phyloP scores from a whole-genome alignment of 2,113 vertebrate genomes.

The Garra rufa region DNA sequence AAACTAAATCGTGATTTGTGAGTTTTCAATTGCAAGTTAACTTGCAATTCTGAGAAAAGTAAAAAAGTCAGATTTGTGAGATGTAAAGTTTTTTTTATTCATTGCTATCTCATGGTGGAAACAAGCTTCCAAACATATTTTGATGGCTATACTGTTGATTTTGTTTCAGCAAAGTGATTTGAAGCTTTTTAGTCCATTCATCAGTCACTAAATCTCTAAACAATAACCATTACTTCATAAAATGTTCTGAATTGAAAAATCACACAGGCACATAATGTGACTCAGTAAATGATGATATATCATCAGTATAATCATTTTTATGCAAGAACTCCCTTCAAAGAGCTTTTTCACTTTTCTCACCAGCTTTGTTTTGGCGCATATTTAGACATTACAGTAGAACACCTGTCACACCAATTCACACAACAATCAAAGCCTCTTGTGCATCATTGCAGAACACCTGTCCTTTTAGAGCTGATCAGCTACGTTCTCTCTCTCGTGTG shows the following conservation, averaged over 20 bases:
- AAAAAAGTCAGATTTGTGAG: too few species aligned
- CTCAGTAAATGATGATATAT: not conserved
- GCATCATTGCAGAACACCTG: constrained; percentile 17
- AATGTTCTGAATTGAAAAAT: not conserved
- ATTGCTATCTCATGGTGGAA: too few species aligned
- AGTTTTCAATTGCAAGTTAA: too few species aligned
- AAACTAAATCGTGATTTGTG: too few species aligned
- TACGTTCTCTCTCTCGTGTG: not conserved
- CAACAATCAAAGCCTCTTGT: not conserved
- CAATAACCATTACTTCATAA: not conserved
- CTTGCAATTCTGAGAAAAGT: too few species aligned
- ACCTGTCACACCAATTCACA: constrained; percentile 5
- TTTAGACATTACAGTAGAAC: constrained; percentile 3
- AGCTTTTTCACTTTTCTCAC: not conserved
- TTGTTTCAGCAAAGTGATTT: not conserved
- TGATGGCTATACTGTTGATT: not conserved
- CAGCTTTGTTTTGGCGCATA: not conserved
- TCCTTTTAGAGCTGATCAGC: constrained; percentile 17
- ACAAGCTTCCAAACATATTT: not conserved
- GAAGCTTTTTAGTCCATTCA: not conserved
- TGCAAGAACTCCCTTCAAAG: not conserved
- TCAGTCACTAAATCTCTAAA: not conserved
- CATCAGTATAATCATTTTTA: not conserved
- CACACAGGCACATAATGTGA: not conserved
- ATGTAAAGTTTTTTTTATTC: too few species aligned